Evolutionary conservation across 1,140 invertebrate species (phyloP).

Genomic region (Adelges cooleyi): DNA sequence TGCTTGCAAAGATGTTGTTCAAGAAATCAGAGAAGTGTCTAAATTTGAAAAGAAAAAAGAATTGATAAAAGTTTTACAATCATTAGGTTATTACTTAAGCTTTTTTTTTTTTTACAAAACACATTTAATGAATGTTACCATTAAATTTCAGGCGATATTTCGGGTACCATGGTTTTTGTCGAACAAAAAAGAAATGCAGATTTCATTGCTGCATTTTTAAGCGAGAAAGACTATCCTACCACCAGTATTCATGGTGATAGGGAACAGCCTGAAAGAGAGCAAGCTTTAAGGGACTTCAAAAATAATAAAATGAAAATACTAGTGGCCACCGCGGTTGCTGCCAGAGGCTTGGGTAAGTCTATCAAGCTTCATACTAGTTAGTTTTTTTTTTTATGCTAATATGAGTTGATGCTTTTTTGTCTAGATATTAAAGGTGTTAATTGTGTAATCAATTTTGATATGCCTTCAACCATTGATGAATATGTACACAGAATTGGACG

Average conservation of each 20-base stretch:
- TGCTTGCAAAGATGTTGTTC: slow-evolving; percentile 79
- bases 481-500: slow-evolving; percentile 96
- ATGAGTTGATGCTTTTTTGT: background rate
- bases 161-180: slow-evolving; percentile 85
- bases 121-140: background rate
- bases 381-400: too few species aligned
- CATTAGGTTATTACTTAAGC: slow-evolving; percentile 41
- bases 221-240: slow-evolving; percentile 55
- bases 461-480: slow-evolving; percentile 93
- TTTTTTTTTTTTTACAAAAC: too few species aligned
- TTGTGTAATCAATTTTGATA: slow-evolving; percentile 94
- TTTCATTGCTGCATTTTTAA: slow-evolving; percentile 85
- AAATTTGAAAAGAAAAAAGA: slow-evolving; percentile 54
- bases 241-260: slow-evolving; percentile 87
- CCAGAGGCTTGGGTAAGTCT: slow-evolving; percentile 79
- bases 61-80: slow-evolving; percentile 55
- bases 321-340: slow-evolving; percentile 96
- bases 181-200: slow-evolving; percentile 95
- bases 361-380: too few species aligned
- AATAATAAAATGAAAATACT: slow-evolving; percentile 81
- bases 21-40: slow-evolving; percentile 61
- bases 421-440: slow-evolving; percentile 93
- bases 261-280: slow-evolving; percentile 57
- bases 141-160: background rate
- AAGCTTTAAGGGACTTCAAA: slow-evolving; percentile 63